Conservation (phyloP, 2,888 invertebrate genomes). For the Parnassius orleans region DNA sequence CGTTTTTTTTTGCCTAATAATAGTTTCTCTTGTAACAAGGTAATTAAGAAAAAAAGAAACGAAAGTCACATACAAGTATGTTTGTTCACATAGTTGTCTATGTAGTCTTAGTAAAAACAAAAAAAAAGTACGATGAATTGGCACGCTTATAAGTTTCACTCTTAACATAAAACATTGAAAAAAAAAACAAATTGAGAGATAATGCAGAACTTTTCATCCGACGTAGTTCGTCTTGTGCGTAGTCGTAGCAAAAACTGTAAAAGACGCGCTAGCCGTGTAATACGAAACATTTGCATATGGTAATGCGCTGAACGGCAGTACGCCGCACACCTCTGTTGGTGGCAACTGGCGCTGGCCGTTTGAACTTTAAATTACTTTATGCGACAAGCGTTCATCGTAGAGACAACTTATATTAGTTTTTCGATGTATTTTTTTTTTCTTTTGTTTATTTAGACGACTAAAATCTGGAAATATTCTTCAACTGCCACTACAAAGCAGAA, state of each 20-base stretch:
- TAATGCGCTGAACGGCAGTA: conserved; percentile 50
- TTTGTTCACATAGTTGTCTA: too few relatives aligned
- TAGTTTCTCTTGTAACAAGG: too few relatives aligned
- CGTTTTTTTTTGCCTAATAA: too few relatives aligned
- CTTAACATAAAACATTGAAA: background rate
- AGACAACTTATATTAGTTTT: conserved; percentile 5
- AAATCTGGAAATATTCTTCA: too few relatives aligned
- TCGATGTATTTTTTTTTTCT: background rate
- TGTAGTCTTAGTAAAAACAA: too few relatives aligned
- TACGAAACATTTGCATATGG: conserved; percentile 65
- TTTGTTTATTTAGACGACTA: too few relatives aligned
- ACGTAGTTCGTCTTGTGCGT: background rate
- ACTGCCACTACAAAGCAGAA: too few relatives aligned
- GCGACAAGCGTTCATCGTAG: conserved; percentile 10
- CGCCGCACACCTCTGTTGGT: conserved; percentile 48
- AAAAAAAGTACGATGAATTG: background rate
- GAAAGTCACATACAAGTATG: too few relatives aligned
- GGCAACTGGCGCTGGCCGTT: conserved; percentile 36
- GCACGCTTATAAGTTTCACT: background rate
- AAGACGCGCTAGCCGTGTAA: conserved; percentile 47
- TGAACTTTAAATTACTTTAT: conserved; percentile 20
- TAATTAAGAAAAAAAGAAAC: too few relatives aligned
- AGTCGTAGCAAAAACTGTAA: conserved; percentile 15
- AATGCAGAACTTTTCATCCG: conserved; percentile 3
- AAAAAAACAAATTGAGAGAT: background rate